Conservation (phyloP, 2,113 vertebrate genomes). For the Hoplias malabaricus region DNA sequence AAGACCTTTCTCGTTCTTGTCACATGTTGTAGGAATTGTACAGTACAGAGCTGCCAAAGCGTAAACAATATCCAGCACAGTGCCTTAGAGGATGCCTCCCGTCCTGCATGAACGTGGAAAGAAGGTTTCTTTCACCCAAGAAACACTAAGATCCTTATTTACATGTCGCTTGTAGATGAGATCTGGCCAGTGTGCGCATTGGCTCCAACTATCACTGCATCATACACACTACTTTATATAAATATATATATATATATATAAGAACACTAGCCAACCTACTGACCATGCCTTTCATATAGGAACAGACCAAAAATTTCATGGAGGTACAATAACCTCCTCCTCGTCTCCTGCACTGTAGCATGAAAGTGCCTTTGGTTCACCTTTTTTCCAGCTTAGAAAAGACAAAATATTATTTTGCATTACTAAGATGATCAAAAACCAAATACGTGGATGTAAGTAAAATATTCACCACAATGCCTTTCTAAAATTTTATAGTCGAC, state of each 20-base stretch:
- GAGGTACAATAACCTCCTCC: conserved; percentile 73
- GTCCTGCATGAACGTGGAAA: conserved; percentile 60
- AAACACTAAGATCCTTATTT: conserved; percentile 25
- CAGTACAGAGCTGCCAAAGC: conserved; percentile 95
- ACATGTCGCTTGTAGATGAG: conserved; percentile 40
- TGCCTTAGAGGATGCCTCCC: conserved; percentile 85
- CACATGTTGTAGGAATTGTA: conserved; percentile 82
- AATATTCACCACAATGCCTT: conserved; percentile 97
- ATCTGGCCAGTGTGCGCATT: conserved; percentile 39
- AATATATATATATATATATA: no score
- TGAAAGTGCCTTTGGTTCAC: conserved; percentile 98
- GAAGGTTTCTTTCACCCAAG: conserved; percentile 33
- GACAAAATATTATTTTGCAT: conserved; percentile 74
- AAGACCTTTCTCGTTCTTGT: conserved; percentile 81
- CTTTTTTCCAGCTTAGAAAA: conserved; percentile 90
- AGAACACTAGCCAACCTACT: conserved; percentile 52
- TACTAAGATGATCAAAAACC: conserved; percentile 84
- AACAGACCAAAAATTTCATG: conserved; percentile 83
- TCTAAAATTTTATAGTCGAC: conserved; percentile 71
- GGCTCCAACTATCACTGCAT: conserved; percentile 50
- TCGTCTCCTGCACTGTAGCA: conserved; percentile 88
- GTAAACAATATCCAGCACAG: conserved; percentile 84
- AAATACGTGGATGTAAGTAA: conserved; percentile 78
- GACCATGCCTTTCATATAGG: conserved; percentile 85
- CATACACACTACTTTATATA: conserved; percentile 49